Base-by-base conservation (phyloP, 2,113 vertebrate species). In the Hippotragus niger region DNA sequence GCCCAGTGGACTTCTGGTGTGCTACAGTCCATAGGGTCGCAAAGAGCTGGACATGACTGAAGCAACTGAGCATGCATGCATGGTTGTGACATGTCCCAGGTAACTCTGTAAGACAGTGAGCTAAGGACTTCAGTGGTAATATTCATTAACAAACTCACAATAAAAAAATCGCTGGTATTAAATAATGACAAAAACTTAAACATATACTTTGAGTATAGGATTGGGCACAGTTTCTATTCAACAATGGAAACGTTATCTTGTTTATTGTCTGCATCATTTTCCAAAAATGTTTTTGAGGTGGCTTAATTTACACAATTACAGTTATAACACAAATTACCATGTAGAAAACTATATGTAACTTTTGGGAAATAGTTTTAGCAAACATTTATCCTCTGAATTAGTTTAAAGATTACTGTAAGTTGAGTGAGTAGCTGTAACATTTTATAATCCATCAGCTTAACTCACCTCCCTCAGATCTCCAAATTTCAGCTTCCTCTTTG, bases 191-290 rank as follows among this genome's bases (percentile, higher is more conserved):
- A n/a, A 76, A 25, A 50, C n/a, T 33, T 55, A 55, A 88, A 40
- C 27, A 84, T 1, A 2, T 2, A 27, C 91, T 90, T 45, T 55
- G 17, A 74, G n/a, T 55, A 25, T 4, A 84, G 9, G 80, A 78
- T 29, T 36, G 43, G 21, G 5, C 33, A 55, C 2, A 78, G 2
- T 95, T 88, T 55, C 50, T 92, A 47, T 10, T 84, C 71, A 90
- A 67, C 2, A 84, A 53, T 47, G 16, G 16, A 50, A 3, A 81
- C 50, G 19, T 67, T 45, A 58, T 17, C 40, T 50, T 27, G 21
- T 47, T 91, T 86, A 84, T 85, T 81, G 5, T 60, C 27, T n/a
- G 47, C 13, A 16, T 52, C 40, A 74, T 58, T 97, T 90, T 95
- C 83, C 14, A 78, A 89, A 88, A 95, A 33, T 62, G 9, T 7